These are phyloP conservation scores for Lampropteryx suffumata DNA, from an alignment of 2,888 invertebrate genomes.

Conservation along the genomic window DNA sequence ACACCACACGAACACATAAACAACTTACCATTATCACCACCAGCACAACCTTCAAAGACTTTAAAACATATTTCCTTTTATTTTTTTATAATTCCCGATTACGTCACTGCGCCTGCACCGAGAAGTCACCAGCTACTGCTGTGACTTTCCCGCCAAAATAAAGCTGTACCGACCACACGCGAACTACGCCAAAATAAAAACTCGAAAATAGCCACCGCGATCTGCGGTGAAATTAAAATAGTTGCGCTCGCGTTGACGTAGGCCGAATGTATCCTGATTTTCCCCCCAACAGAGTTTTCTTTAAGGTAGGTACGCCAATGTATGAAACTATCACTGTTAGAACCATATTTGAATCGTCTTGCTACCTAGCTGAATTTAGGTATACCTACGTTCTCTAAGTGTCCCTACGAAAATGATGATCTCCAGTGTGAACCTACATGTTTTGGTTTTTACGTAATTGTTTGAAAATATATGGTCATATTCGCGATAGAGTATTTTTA, in stretches of 20 bases:
- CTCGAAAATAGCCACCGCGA: conserved; percentile 73
- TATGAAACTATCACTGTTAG: too few relatives aligned
- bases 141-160: conserved; percentile 77
- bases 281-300: conserved; percentile 70
- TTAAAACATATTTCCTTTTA: not conserved
- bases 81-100: conserved; percentile 2
- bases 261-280: conserved; percentile 45
- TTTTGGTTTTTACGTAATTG: too few relatives aligned
- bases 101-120: conserved; percentile 50
- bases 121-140: conserved; percentile 55
- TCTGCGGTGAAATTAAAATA: conserved; percentile 75
- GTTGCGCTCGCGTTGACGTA: conserved; percentile 47
- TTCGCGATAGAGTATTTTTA: too few relatives aligned
- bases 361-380: too few relatives aligned
- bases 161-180: conserved; percentile 74
- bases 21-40: conserved; percentile 20
- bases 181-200: conserved; percentile 81
- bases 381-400: too few relatives aligned
- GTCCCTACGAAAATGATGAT: too few relatives aligned
- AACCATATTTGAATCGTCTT: too few relatives aligned
- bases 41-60: not conserved
- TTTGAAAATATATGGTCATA: too few relatives aligned
- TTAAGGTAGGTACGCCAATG: not conserved
- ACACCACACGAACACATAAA: not conserved
- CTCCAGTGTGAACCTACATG: too few relatives aligned